Conservation (phyloP, 2,797 vertebrate species). For the Hapalemur alaotrensis region DNA sequence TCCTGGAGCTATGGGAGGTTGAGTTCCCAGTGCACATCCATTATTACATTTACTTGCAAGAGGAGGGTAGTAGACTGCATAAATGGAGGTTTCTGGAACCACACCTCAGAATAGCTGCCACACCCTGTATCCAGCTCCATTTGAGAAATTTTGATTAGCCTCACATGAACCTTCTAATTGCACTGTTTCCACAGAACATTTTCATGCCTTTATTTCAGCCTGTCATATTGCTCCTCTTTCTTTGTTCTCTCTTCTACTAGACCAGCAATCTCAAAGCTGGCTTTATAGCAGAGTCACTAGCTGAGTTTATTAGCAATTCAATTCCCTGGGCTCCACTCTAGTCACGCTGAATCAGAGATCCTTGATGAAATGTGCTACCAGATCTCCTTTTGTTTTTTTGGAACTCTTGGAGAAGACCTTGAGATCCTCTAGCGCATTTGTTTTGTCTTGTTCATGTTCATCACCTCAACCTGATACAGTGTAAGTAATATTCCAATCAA, state of each 20-base stretch:
- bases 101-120: background rate
- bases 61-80: background rate
- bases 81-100: background rate
- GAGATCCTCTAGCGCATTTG: background rate
- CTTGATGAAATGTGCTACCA: background rate
- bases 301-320: background rate
- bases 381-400: background rate
- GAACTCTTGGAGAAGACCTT: background rate
- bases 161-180: background rate
- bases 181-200: background rate
- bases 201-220: background rate
- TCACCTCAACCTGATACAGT: background rate
- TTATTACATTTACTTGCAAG: background rate
- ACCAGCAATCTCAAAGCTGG: background rate
- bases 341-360: background rate
- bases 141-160: slow-evolving; percentile 12
- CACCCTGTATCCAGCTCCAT: background rate
- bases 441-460: slow-evolving; percentile 18
- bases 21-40: background rate
- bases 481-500: background rate
- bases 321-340: background rate
- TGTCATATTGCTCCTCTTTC: background rate
- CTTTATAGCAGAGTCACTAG: background rate
- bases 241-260: slow-evolving; percentile 3
- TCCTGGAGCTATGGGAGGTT: background rate